Evolutionary conservation across 2,113 vertebrate genomes (phyloP), one percentile per base, ranked within the genome.

Genomic region (Lepidothrix coronata): DNA sequence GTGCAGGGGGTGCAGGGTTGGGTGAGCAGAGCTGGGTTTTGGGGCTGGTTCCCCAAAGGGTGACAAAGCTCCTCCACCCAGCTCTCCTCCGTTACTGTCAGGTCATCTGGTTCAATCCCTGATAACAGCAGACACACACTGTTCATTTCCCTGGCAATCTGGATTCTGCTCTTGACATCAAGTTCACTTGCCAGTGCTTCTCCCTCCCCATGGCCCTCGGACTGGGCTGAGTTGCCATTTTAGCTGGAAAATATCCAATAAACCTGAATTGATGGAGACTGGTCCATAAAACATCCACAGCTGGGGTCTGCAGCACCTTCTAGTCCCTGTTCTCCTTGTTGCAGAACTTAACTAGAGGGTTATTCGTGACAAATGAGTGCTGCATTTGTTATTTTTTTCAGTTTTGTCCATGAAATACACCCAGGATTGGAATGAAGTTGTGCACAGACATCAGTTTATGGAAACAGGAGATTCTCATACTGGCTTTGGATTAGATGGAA

Each of bases 61-160:
- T 84, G 61, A 46, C 78, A 85, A 74, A 85, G 2, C 66, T 80
- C 54, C 87, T 73, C 27, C 14, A 28, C 61, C 72, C 54, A 91
- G 79, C 71, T 92, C 71, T 22, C 67, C 18, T 80, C 65, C 63
- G 73, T 90, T 93, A 89, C 8, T 78, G 68, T 35, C 84, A 55
- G 87, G 87, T 89, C 92, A 94, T 76, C 89, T 85, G 77, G 12
- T 91, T 85, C 90, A 75, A 14, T 54, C 54, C 46, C 74, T 75
- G 51, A 87, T 51, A 73, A 93, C 81, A 94, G 78, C 73, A 85
- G 89, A 55, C 89, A 89, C 75, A 89, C 81, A 35, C 73, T 57
- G 81, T 57, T 93, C 65, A 96, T 96, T 88, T 88, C 81, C 65
- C 6, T n/a, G 78, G 81, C 88, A 91, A 75, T 85, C 71, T 94